Percentiles rank a stretch among this genome's conserved stretches.
Evolutionary conservation across 2,888 invertebrate genomes (phyloP).

Genomic region (Dione juno): DNA sequence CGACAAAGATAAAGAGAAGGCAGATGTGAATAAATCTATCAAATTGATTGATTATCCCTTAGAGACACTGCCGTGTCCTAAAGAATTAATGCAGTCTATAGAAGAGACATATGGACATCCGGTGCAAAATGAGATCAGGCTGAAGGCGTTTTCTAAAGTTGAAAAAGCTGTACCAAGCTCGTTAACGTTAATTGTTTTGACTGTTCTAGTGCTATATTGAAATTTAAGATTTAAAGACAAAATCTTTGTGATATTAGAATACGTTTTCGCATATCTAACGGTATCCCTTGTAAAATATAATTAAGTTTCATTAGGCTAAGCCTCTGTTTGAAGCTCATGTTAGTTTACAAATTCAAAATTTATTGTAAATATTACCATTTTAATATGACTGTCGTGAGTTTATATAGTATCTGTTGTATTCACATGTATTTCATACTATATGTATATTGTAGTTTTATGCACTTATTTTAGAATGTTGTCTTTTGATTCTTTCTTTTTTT

Average conservation of each 20-base stretch:
- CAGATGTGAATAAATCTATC: constrained; percentile 60
- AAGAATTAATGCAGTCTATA: constrained; percentile 73
- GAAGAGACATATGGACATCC: constrained; percentile 76
- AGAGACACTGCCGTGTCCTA: constrained; percentile 75
- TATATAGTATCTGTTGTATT: constrained; percentile 6
- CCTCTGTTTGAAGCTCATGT: constrained; percentile 35
- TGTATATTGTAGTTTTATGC: constrained; percentile 7
- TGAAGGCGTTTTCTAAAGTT: constrained; percentile 72
- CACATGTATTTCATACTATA: neutral
- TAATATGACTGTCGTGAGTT: constrained; percentile 3
- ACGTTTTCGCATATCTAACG: constrained; percentile 59
- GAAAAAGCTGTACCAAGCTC: constrained; percentile 58
- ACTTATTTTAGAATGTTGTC: constrained; percentile 20
- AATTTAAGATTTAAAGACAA: constrained; percentile 48
- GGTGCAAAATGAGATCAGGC: constrained; percentile 76
- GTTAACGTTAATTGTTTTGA: constrained; percentile 55
- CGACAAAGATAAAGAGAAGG: constrained; percentile 59
- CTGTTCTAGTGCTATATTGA: constrained; percentile 54
- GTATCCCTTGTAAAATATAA: constrained; percentile 44
- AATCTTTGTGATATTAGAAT: constrained; percentile 78
- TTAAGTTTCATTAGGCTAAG: constrained; percentile 47
- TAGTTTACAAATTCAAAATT: constrained; percentile 34
- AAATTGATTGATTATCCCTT: constrained; percentile 72
- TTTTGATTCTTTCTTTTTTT: constrained; percentile 13
- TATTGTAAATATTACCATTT: constrained; percentile 38